A percentile compares a stretch with the other conserved stretches of the same genome.
Conservation (phyloP, 2,797 vertebrate species). For the Pseudochirops corinnae region DNA sequence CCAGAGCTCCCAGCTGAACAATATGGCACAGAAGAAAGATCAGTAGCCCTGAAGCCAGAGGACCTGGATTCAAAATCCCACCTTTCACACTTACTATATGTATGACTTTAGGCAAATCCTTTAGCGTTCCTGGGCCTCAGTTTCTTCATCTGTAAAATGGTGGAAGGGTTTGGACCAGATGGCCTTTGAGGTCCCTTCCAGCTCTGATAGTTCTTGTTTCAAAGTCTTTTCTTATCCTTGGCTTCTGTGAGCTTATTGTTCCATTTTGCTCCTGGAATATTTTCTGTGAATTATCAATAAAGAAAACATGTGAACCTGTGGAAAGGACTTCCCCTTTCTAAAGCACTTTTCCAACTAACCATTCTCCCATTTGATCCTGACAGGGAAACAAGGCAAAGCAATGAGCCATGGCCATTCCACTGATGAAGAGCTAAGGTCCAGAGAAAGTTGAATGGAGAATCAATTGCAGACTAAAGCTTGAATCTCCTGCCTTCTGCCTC, state of each 20-base stretch:
- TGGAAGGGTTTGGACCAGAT: too few relatives aligned
- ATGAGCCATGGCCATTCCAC: background rate
- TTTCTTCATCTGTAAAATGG: background rate
- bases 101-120: background rate
- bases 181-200: background rate
- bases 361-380: background rate
- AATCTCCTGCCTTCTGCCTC: background rate
- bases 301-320: background rate
- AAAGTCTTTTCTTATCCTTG: background rate
- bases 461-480: background rate
- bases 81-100: background rate
- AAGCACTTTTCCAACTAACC: background rate
- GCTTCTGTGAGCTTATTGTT: background rate
- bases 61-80: background rate
- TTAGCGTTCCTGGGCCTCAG: background rate
- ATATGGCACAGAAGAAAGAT: background rate
- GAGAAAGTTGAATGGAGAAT: background rate
- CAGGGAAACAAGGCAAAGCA: background rate
- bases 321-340: background rate
- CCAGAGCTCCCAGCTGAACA: background rate
- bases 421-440: background rate
- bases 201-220: background rate
- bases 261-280: background rate
- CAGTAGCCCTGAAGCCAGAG: background rate
- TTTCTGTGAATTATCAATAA: background rate